Percentiles rank a stretch among this genome's conserved stretches.
phyloP scores from a whole-genome alignment of 2,113 vertebrate genomes.

The Spilogale gracilis region DNA sequence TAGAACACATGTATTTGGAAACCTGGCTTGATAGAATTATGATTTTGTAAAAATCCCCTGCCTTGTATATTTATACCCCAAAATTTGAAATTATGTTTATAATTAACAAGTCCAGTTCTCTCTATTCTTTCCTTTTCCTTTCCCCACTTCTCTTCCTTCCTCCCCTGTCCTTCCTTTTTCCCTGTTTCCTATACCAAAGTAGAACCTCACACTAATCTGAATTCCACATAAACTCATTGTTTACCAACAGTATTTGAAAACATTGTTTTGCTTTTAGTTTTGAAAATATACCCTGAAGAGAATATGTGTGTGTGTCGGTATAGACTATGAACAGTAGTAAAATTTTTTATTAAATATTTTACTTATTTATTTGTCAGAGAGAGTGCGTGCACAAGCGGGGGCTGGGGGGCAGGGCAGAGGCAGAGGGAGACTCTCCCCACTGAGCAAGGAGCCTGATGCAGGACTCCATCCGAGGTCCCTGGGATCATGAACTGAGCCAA shows the following conservation, averaged over 20 bases:
- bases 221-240: neutral
- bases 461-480: neutral
- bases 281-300: conserved; percentile 14
- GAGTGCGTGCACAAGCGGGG: neutral
- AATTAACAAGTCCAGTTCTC: conserved; percentile 20
- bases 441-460: neutral
- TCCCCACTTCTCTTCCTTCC: neutral
- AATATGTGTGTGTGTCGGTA: neutral
- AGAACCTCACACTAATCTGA: conserved; percentile 37
- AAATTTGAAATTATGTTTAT: conserved; percentile 58
- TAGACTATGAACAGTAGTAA: neutral
- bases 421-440: neutral
- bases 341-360: neutral
- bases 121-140: neutral
- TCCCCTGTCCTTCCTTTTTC: neutral
- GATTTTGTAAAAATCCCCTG: conserved; percentile 18
- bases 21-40: neutral
- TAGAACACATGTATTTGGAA: conserved; percentile 48
- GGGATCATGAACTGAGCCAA: neutral
- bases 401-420: neutral
- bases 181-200: neutral
- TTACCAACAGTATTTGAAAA: conserved; percentile 45
- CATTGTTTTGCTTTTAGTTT: conserved; percentile 19
- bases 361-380: neutral
- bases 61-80: neutral